These are phyloP conservation scores for Diachasmimorpha longicaudata DNA, from an alignment of 1,140 invertebrate genomes.

Conservation along the genomic window DNA sequence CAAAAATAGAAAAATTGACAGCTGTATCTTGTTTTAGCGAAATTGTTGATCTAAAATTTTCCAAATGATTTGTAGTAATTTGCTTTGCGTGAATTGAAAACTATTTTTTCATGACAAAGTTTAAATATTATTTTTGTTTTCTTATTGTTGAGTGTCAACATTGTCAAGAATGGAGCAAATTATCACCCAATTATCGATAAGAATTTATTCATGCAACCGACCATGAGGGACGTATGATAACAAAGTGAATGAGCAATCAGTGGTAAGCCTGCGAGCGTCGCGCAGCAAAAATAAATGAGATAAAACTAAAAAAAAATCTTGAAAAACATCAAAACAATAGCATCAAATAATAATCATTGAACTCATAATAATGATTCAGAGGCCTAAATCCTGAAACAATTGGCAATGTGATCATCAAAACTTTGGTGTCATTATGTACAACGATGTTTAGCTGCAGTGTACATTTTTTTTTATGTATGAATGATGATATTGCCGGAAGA, in stretches of 20 bases:
- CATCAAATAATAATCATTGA: slow-evolving; percentile 20
- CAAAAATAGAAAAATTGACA: no score
- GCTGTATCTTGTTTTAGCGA: no score
- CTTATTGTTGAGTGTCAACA: not conserved
- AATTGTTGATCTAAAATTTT: no score
- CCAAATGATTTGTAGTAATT: no score
- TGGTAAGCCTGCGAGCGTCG: slow-evolving; percentile 61
- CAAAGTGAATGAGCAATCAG: slow-evolving; percentile 55
- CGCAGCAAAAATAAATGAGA: slow-evolving; percentile 46
- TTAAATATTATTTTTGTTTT: not conserved
- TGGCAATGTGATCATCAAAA: slow-evolving; percentile 37
- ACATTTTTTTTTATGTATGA: not conserved
- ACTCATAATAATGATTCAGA: slow-evolving; percentile 7
- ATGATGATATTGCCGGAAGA: not conserved
- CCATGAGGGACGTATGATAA: slow-evolving; percentile 41
- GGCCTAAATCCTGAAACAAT: slow-evolving; percentile 28
- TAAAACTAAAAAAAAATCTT: slow-evolving; percentile 34
- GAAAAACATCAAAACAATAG: slow-evolving; percentile 15
- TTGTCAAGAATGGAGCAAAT: not conserved
- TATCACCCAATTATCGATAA: not conserved
- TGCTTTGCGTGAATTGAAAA: no score
- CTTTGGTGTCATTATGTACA: slow-evolving; percentile 32
- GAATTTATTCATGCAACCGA: slow-evolving; percentile 29
- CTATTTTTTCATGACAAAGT: not conserved
- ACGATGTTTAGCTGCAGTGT: not conserved